phyloP scores from a whole-genome alignment of 2,113 vertebrate species.

The Delphinapterus leucas region DNA sequence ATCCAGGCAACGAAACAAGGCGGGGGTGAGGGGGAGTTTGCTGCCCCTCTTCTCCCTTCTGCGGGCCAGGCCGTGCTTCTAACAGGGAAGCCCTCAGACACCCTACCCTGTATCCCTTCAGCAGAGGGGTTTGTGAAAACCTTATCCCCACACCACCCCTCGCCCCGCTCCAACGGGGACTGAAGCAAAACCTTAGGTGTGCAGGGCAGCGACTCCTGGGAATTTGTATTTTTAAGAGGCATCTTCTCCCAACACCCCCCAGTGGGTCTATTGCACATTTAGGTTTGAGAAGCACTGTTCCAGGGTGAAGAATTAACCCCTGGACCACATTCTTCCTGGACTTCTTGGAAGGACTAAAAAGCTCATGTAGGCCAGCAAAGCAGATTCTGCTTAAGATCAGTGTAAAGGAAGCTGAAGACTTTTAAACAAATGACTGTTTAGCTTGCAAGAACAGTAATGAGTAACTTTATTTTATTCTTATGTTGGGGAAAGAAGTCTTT shows the following conservation, averaged over 20 bases:
- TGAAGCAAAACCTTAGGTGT: not conserved
- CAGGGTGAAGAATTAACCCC: not conserved
- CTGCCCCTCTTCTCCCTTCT: not conserved
- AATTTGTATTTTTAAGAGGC: not conserved
- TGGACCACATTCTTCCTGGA: not conserved
- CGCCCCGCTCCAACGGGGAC: rapidly evolving
- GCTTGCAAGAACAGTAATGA: not conserved
- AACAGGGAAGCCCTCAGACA: not conserved
- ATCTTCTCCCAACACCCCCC: too few species aligned
- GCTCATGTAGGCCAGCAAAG: not conserved
- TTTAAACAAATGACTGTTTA: not conserved
- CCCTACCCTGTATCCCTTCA: rapidly evolving
- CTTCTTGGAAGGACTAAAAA: not conserved
- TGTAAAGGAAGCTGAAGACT: not conserved
- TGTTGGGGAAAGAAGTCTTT: not conserved
- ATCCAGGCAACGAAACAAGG: not conserved
- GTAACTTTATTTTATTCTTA: not conserved
- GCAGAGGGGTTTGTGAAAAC: not conserved
- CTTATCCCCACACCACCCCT: too few species aligned
- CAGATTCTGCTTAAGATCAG: not conserved
- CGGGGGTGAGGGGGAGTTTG: not conserved
- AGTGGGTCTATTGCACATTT: not conserved
- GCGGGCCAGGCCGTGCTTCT: too few species aligned
- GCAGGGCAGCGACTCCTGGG: not conserved
- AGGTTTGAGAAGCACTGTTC: not conserved